Evolutionary conservation across 2,113 vertebrate species (phyloP), one percentile per base, ranked within the genome.

Genomic region (Glaucomys volans): DNA sequence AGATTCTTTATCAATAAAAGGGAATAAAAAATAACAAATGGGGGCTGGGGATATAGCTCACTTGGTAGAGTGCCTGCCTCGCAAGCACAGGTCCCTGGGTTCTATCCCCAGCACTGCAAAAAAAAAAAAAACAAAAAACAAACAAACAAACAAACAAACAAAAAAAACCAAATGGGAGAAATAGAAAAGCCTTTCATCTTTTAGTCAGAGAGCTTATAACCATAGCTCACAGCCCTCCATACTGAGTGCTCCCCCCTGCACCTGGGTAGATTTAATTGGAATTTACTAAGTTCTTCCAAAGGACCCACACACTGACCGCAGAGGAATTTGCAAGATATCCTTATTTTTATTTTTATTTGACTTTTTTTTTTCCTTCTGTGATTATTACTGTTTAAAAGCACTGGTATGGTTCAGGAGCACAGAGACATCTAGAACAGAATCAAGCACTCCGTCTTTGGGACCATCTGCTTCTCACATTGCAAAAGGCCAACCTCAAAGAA

Each of bases 131-230:
- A n/a, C n/a, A n/a, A n/a, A n/a, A n/a, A n/a, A n/a, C n/a, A n/a
- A n/a, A n/a, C n/a, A n/a, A n/a, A n/a, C n/a, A n/a, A n/a, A n/a
- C n/a, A n/a, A n/a, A n/a, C n/a, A n/a, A 94, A 32, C 64, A 52
- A 97, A 95, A 91, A 91, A 80, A 90, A 47, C 20, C 37, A 96
- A 94, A 69, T 22, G 83, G 42, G 72, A 83, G 83, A 69, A 95
- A 95, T 75, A 95, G 94, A 91, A 96, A 97, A 97, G 91, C 9
- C 79, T 97, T 97, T 96, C 67, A 84, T 57, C 59, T 95, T 91
- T 84, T 67, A 96, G 93, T 59, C 75, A 80, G 79, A 91, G 54
- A 32, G 35, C 87, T 94, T 57, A 91, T 64, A 95, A 82, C 82
- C n/a, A 44, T 74, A 76, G 94, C 0, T 81, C 92, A 93, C 17